phyloP scores from a whole-genome alignment of 2,888 invertebrate species.

The Melanchra persicariae region DNA sequence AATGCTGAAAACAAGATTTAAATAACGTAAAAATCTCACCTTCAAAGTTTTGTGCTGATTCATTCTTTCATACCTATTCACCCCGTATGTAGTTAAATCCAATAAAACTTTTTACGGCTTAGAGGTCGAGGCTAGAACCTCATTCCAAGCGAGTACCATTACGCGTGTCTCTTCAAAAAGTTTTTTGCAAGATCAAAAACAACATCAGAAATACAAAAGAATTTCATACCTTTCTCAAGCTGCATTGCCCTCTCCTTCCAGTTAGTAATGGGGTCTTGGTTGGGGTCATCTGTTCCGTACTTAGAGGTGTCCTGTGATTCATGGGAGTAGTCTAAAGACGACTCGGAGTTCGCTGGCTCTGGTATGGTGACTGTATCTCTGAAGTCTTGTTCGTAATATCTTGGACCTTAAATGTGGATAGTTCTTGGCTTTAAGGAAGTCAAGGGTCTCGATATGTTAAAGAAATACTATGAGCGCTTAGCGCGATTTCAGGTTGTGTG shows the following conservation, averaged over 20 bases:
- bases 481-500: not conserved
- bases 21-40: no score
- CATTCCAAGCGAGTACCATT: no score
- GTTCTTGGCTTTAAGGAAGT: not conserved
- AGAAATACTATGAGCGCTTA: not conserved
- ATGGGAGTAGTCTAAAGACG: slow-evolving; percentile 84
- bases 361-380: slow-evolving; percentile 75
- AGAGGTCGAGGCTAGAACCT: no score
- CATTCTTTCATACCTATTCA: no score
- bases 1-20: no score
- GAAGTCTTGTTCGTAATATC: slow-evolving; percentile 84
- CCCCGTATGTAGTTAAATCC: no score
- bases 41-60: no score
- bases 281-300: slow-evolving; percentile 75
- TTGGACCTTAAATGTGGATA: slow-evolving; percentile 69
- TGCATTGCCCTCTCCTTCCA: slow-evolving; percentile 92
- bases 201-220: not conserved
- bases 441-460: not conserved
- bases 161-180: not conserved
- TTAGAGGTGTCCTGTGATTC: slow-evolving; percentile 81
- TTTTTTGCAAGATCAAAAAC: not conserved
- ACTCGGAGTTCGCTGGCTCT: slow-evolving; percentile 82
- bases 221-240: slow-evolving; percentile 90
- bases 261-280: slow-evolving; percentile 76
- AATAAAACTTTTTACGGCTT: no score